Evolutionary conservation across 1,140 invertebrate genomes (phyloP).

Genomic region (Diprion similis): DNA sequence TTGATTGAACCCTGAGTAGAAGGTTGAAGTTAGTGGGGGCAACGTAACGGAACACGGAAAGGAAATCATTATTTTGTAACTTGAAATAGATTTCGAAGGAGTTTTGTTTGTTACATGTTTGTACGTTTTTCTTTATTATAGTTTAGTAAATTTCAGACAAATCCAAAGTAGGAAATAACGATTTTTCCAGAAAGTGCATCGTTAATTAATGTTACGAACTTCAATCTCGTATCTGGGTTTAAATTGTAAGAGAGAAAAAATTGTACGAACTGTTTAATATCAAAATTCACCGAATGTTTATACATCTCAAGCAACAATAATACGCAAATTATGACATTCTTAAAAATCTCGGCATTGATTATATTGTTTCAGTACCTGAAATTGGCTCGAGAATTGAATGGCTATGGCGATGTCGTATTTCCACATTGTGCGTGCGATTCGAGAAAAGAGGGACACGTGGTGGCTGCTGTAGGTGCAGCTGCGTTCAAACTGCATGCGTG

Average conservation of each 20-base stretch:
- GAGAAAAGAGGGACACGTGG: conserved; percentile 89
- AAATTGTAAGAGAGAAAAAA: not conserved
- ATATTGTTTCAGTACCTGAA: conserved; percentile 76
- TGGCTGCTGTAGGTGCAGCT: conserved; percentile 76
- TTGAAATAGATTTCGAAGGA: conserved; percentile 12
- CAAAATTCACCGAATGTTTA: too few species aligned
- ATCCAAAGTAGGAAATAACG: not conserved
- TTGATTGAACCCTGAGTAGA: not conserved
- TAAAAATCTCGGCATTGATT: not conserved
- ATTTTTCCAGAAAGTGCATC: not conserved
- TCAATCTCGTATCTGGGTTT: not conserved
- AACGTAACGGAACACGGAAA: not conserved
- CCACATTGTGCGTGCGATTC: conserved; percentile 96
- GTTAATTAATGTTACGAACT: too few species aligned
- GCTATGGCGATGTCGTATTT: conserved; percentile 92
- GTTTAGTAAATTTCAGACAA: not conserved
- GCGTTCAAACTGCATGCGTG: conserved; percentile 88
- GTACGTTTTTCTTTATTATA: conserved; percentile 11
- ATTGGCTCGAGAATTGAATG: conserved; percentile 83
- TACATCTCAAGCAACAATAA: too few species aligned
- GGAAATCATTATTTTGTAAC: not conserved
- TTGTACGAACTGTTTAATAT: not conserved
- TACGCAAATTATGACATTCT: not conserved
- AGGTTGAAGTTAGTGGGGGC: not conserved
- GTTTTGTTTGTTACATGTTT: conserved; percentile 16